Base-by-base conservation (phyloP, 2,888 invertebrate species). In the Abrostola tripartita region DNA sequence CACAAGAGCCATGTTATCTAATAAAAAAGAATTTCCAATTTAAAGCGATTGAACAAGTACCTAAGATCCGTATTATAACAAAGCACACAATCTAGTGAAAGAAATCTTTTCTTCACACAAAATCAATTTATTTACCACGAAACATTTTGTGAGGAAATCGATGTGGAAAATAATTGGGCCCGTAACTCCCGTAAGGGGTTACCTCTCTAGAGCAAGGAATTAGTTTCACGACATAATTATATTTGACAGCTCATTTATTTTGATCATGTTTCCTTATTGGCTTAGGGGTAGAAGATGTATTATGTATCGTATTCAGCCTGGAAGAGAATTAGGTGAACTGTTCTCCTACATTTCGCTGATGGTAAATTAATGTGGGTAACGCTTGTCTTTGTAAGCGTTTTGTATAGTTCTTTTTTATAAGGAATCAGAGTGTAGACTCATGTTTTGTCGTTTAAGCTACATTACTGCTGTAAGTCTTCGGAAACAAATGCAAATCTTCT, bases 161-260 rank as follows among this genome's bases (percentile, higher is more conserved):
- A 55, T 7, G 7, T 42, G 10, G 40, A 37, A 65, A 52, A 70
- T 70, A 66, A 63, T 56, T 52, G 61, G 52, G 41, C 12, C 36
- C 8, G 6, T 37, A 24, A 24, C 24, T 24, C 24, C 24, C 24
- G 7, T 37, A 40, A 9, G 37, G 56, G 44, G 36, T 49, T 38
- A 40, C 49, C 52, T 57, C 72, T 68, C 52, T 49, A 9, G 68
- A 61, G 72, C 38, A 49, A 37, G 40, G 61, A 36, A 52, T 51
- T 67, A 40, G 63, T 47, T 37, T 41, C 24, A 14, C 35, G 36
- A 41, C 37, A 47, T 36, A 62, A 72, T 69, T 62, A 57, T 56
- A 65, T 78, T 77, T 69, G 65, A 68, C 75, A 75, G 60, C 36
- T 62, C 68, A 66, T 71, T 79, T 74, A 67, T 76, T 71, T 75